Conservation (phyloP, 2,888 invertebrate species). For the Eupeodes luniger region DNA sequence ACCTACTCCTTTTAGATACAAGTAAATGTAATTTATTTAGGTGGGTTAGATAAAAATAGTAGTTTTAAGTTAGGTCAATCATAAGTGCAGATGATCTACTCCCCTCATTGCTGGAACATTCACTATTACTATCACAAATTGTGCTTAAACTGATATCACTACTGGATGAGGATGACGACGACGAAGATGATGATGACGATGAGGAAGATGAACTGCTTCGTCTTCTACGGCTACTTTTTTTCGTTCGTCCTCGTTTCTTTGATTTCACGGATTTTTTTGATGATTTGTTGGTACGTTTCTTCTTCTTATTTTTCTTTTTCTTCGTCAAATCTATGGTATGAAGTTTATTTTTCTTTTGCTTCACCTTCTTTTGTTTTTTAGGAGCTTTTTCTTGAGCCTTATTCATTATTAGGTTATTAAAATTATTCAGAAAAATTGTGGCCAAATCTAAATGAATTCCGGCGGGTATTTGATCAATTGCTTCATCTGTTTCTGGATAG, state of each 20-base stretch:
- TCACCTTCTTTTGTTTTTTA: slow-evolving; percentile 26
- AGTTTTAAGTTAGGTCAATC: slow-evolving; percentile 57
- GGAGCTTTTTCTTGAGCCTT: slow-evolving; percentile 10
- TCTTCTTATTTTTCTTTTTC: slow-evolving; percentile 48
- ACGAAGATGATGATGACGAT: slow-evolving; percentile 22
- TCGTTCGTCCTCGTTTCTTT: slow-evolving; percentile 49
- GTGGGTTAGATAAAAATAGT: slow-evolving; percentile 6
- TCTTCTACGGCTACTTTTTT: slow-evolving; percentile 2
- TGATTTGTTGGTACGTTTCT: slow-evolving; percentile 27
- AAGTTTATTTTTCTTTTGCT: background rate
- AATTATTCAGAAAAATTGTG: slow-evolving; percentile 32
- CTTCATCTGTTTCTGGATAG: background rate
- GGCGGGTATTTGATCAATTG: background rate
- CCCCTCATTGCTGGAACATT: background rate
- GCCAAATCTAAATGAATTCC: slow-evolving; percentile 19
- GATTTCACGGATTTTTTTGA: slow-evolving; percentile 28
- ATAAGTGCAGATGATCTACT: slow-evolving; percentile 17
- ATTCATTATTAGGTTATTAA: slow-evolving; percentile 8
- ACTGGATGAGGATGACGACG: slow-evolving; percentile 39
- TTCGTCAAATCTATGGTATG: slow-evolving; percentile 66
- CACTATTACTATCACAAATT: slow-evolving; percentile 29
- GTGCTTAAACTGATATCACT: slow-evolving; percentile 63
- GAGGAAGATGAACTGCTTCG: slow-evolving; percentile 27
- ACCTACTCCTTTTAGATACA: background rate
- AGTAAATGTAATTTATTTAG: background rate